Evolutionary conservation across 2,888 invertebrate genomes (phyloP), one percentile per base, ranked within the genome.

Genomic region (Tetranychus piercei): DNA sequence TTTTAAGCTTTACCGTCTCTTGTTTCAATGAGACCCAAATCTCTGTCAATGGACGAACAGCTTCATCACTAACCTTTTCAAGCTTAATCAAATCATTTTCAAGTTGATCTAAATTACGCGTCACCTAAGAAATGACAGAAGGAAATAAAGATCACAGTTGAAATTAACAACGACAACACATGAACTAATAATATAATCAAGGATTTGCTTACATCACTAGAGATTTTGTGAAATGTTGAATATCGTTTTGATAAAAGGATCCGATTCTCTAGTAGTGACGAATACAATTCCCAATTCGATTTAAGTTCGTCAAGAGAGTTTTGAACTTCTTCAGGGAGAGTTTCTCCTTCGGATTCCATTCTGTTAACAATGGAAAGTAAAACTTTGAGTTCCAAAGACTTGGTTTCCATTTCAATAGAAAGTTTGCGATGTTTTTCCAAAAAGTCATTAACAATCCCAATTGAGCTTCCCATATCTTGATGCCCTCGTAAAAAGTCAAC

Each of bases 1-100:
- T 69, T 9, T 69, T 69, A 4, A 69, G 11, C 22, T 23, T 69
- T 11, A 69, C 22, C 11, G 20, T 20, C 20, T 69, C 69, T 69
- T 69, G 69, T 9, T 69, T 69, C 22, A 81, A 44, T 67, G 73
- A 73, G 72, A 76, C 73, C 72, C 64, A 66, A 75, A 69, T 70
- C 72, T 76, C 64, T 43, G 72, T 70, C 66, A 70, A 69, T 55
- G 74, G 74, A 75, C 75, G 75, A 74, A 75, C 74, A 69, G 74
- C 73, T 23, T 69, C 69, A 69, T 20, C 22, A 20, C n/a, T 69
- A 20, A 69, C 23, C 11, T 20, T 69, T 4, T 69, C 22, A 8
- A 45, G 15, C 22, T 69, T 20, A 6, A 23, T 23, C 11, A 69
- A 20, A 20, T 69, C 69, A 23, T 18, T 69, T 20, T 20, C 23